These are phyloP conservation scores for Pyralis farinalis DNA, from an alignment of 2,888 invertebrate genomes.

Conservation along the genomic window DNA sequence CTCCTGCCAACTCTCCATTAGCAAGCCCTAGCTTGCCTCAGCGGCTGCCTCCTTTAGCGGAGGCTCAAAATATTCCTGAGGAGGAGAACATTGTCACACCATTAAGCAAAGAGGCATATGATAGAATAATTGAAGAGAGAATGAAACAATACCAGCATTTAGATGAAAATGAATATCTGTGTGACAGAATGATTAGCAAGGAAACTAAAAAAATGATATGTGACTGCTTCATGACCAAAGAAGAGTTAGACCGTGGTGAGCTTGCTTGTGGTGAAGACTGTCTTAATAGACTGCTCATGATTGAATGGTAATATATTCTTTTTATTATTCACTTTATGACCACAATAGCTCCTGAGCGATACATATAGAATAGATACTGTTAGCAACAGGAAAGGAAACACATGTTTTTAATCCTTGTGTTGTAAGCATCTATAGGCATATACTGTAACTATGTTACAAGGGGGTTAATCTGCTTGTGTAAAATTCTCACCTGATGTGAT, in stretches of 20 bases:
- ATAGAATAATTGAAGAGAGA: constrained; percentile 74
- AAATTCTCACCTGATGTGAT: too few species aligned
- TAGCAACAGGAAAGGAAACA: too few species aligned
- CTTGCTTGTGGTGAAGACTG: constrained; percentile 97
- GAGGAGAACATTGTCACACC: constrained; percentile 37
- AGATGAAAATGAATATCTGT: constrained; percentile 92
- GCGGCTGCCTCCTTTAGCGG: constrained; percentile 41
- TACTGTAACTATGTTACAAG: too few species aligned
- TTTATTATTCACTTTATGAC: not conserved
- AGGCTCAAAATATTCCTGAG: constrained; percentile 37
- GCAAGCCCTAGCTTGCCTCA: constrained; percentile 60
- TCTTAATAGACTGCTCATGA: constrained; percentile 97
- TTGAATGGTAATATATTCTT: constrained; percentile 90
- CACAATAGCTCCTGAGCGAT: too few species aligned
- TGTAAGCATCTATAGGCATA: too few species aligned
- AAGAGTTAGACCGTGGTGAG: constrained; percentile 91
- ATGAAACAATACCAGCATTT: constrained; percentile 90
- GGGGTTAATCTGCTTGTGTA: too few species aligned
- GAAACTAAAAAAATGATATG: constrained; percentile 97
- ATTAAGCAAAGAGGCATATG: constrained; percentile 62
- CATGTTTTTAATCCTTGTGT: too few species aligned
- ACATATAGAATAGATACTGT: too few species aligned
- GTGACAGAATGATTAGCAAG: constrained; percentile 92
- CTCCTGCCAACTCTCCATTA: constrained; percentile 61
- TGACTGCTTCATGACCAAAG: constrained; percentile 95